phyloP scores from a whole-genome alignment of 2,797 vertebrate genomes.

The Sebastes minor region DNA sequence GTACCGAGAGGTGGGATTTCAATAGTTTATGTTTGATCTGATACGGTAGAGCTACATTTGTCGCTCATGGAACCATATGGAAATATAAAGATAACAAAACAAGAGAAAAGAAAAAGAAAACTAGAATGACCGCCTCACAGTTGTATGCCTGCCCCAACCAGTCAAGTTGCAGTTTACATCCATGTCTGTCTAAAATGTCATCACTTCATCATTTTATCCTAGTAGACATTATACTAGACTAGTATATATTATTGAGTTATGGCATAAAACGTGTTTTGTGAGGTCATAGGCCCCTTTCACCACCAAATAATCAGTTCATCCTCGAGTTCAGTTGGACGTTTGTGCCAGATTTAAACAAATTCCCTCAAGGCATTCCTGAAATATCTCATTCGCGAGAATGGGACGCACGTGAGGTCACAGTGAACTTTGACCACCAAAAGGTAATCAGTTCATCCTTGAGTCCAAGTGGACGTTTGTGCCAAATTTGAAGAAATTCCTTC shows the following conservation, averaged over 20 bases:
- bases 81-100: not conserved
- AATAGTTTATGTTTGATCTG: conserved; percentile 31
- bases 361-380: no score
- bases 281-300: accelerated
- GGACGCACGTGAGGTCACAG: no score
- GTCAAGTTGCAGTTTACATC: not conserved
- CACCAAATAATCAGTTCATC: no score
- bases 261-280: no score
- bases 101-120: not conserved
- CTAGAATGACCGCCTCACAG: not conserved
- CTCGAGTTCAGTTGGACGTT: accelerated
- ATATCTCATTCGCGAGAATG: accelerated
- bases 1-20: conserved; percentile 11
- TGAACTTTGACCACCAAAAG: no score
- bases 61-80: not conserved
- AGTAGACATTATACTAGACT: no score
- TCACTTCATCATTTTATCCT: no score
- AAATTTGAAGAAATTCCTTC: no score
- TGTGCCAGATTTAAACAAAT: not conserved
- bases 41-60: not conserved
- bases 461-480: no score
- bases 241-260: no score
- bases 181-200: not conserved
- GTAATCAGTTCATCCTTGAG: no score
- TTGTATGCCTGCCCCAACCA: not conserved